Evolutionary conservation across 2,888 invertebrate genomes (phyloP).

Genomic region (Troides helena): DNA sequence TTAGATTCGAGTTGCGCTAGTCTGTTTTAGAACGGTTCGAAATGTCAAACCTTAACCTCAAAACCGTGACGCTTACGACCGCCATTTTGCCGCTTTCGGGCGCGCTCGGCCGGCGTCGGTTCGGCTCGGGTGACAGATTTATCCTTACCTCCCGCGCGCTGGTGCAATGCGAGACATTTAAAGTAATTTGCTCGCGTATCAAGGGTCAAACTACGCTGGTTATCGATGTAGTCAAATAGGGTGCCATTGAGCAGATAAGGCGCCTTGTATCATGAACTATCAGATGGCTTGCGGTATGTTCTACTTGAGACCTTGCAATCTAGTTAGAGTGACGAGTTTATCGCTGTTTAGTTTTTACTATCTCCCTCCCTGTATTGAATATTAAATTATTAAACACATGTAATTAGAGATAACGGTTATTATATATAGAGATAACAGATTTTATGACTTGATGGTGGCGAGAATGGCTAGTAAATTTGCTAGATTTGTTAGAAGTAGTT

Average conservation of each 20-base stretch:
- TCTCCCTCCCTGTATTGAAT: neutral
- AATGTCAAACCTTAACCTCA: conserved; percentile 80
- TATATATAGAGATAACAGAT: neutral
- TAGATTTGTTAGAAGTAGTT: too few species aligned
- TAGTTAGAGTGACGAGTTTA: conserved; percentile 15
- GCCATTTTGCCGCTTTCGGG: conserved; percentile 66
- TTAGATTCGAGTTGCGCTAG: conserved; percentile 32
- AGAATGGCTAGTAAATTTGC: too few species aligned
- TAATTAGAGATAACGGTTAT: neutral
- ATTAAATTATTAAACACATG: conserved; percentile 2
- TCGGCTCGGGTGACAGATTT: conserved; percentile 46
- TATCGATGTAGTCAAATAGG: conserved; percentile 42
- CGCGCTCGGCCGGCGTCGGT: conserved; percentile 56
- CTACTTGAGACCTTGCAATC: conserved; percentile 31
- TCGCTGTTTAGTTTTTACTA: conserved; percentile 22
- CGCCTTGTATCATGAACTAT: conserved; percentile 63
- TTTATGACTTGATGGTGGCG: neutral
- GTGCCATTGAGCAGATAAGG: conserved; percentile 65
- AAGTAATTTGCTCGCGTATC: conserved; percentile 34
- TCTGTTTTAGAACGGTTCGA: conserved; percentile 60
- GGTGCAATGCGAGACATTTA: conserved; percentile 35
- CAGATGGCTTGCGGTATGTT: conserved; percentile 45
- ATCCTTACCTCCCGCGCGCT: conserved; percentile 39
- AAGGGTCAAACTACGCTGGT: conserved; percentile 50
- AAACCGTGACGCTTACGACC: conserved; percentile 68